A percentile compares a stretch with the other conserved stretches of the same genome.
phyloP scores from a whole-genome alignment of 2,113 vertebrate genomes.

The Chloroceryle aenea region DNA sequence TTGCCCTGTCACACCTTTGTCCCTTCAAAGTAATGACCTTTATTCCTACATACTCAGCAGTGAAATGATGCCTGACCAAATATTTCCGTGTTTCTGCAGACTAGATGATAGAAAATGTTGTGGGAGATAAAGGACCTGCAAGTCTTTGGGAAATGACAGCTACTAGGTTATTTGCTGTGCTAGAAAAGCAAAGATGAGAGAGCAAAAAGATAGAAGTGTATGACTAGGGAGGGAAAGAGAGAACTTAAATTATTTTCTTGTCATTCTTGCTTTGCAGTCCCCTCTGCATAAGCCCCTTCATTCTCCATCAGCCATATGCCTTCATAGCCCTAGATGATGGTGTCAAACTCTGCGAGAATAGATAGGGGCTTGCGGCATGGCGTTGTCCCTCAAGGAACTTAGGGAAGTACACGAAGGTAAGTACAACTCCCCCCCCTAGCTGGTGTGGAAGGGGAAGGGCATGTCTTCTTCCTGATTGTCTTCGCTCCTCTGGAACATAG shows the following conservation, averaged over 20 bases:
- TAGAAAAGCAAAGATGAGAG: neutral
- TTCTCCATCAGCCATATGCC: rapidly evolving
- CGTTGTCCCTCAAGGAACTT: no score
- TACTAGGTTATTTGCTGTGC: neutral
- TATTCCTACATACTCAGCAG: neutral
- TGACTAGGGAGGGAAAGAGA: neutral
- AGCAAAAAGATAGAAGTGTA: neutral
- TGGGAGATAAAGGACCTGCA: neutral
- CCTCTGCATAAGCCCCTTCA: neutral
- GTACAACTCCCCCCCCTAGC: no score
- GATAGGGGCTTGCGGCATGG: no score
- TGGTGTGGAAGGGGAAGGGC: neutral
- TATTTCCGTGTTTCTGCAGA: neutral
- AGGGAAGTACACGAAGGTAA: neutral
- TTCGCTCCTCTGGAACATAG: neutral
- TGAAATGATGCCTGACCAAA: neutral
- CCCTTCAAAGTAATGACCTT: neutral
- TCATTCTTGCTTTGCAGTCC: neutral
- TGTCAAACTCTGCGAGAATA: neutral
- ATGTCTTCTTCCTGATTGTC: neutral
- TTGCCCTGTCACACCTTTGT: neutral
- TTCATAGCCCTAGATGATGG: neutral
- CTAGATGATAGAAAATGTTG: neutral
- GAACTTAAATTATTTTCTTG: neutral
- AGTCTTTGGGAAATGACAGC: neutral